Evolutionary conservation across 2,888 invertebrate genomes (phyloP).

Genomic region (Caenorhabditis sp.): DNA sequence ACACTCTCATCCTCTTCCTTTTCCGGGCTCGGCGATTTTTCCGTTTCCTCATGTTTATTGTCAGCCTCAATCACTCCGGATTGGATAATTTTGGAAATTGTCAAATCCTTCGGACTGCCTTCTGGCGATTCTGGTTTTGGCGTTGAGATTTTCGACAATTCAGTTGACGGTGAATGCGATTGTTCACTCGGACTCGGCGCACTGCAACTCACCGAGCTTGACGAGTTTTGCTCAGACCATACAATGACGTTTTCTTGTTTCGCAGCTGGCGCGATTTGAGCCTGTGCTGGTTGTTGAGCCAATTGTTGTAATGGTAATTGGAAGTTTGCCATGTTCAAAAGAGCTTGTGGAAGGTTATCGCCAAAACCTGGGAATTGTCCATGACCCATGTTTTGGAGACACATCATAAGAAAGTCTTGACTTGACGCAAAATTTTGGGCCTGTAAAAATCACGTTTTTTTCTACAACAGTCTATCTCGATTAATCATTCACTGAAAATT

Average conservation of each 20-base stretch:
- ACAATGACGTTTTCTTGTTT: constrained; percentile 37
- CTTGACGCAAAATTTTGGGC: constrained; percentile 36
- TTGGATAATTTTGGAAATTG: neutral
- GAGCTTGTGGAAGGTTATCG: constrained; percentile 21
- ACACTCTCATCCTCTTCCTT: constrained; percentile 29
- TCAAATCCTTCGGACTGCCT: neutral
- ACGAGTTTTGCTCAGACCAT: constrained; percentile 47
- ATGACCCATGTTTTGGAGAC: constrained; percentile 34
- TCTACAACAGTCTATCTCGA: no score
- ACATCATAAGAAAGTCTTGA: constrained; percentile 54
- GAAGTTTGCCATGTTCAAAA: constrained; percentile 26
- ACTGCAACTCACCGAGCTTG: constrained; percentile 36
- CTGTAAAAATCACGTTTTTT: no score
- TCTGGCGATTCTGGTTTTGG: neutral
- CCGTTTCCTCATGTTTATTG: constrained; percentile 5
- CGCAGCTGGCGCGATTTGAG: constrained; percentile 7
- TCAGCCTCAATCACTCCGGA: neutral
- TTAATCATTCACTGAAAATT: constrained; percentile 3
- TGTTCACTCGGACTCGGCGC: constrained; percentile 39
- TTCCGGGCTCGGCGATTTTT: constrained; percentile 29
- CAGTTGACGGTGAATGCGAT: constrained; percentile 26
- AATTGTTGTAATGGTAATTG: constrained; percentile 13
- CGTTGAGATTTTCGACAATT: neutral
- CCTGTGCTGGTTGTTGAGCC: neutral
- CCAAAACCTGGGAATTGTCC: constrained; percentile 28